A percentile compares a stretch with the other conserved stretches of the same genome.
These are phyloP conservation scores for Ahaetulla prasina DNA, from an alignment of 2,113 vertebrate genomes.

Conservation along the genomic window DNA sequence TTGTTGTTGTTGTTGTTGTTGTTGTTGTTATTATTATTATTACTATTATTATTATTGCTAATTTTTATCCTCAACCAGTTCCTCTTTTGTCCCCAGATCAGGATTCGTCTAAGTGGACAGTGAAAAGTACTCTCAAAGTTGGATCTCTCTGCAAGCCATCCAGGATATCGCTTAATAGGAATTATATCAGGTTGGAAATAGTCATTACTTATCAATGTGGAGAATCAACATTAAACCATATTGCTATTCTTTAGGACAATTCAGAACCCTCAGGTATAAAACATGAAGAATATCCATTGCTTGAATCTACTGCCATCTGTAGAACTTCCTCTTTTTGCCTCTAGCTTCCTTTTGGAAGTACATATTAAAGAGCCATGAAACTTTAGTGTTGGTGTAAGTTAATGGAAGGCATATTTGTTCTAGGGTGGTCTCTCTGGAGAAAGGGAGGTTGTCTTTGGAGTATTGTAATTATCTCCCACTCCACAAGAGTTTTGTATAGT, in stretches of 20 bases:
- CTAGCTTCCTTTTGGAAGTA: not conserved
- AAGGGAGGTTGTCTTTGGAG: not conserved
- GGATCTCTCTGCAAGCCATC: not conserved
- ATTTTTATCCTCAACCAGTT: not conserved
- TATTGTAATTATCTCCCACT: not conserved
- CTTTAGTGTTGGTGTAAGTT: not conserved
- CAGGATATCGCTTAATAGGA: not conserved
- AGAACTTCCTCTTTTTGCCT: not conserved
- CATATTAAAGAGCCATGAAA: not conserved
- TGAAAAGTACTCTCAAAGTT: not conserved
- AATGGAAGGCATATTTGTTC: not conserved
- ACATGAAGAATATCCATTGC: not conserved
- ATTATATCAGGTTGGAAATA: not conserved
- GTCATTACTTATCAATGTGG: not conserved
- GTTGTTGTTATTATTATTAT: no score
- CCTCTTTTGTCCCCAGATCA: not conserved
- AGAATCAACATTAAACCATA: not conserved
- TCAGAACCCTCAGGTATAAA: not conserved
- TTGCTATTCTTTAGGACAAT: not conserved
- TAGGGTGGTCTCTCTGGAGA: not conserved
- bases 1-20: no score
- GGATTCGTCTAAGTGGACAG: not conserved
- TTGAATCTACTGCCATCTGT: not conserved
- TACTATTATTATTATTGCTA: no score
- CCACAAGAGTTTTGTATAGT: not conserved